These are phyloP conservation scores for Deilephila porcellus DNA, from an alignment of 2,888 invertebrate species.

Conservation along the genomic window DNA sequence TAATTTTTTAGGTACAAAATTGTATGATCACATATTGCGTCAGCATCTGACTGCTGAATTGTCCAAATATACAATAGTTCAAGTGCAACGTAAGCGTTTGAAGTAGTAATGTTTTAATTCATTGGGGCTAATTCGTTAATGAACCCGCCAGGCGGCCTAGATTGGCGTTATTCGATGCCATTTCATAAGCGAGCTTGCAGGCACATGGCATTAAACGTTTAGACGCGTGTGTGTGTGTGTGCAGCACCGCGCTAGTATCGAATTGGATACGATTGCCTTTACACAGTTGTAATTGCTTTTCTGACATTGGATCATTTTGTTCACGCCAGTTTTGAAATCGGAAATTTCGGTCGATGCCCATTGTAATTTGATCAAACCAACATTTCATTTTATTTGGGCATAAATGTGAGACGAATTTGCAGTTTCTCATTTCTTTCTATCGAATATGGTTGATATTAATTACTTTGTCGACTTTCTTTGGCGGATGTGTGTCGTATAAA, in stretches of 20 bases:
- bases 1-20: too few relatives aligned
- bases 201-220: constrained; percentile 20
- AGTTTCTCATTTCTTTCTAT: constrained; percentile 5
- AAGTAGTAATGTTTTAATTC: constrained; percentile 13
- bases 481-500: constrained; percentile 2
- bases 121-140: constrained; percentile 17
- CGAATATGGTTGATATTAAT: not conserved
- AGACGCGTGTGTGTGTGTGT: constrained; percentile 24
- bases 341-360: constrained; percentile 28
- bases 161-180: constrained; percentile 28
- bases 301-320: constrained; percentile 35
- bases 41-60: not conserved
- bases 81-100: not conserved
- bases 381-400: constrained; percentile 12
- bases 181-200: constrained; percentile 28
- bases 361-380: constrained; percentile 17
- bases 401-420: constrained; percentile 9
- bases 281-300: constrained; percentile 31
- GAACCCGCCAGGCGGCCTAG: constrained; percentile 20
- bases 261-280: constrained; percentile 32
- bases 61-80: not conserved
- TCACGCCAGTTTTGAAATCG: constrained; percentile 34
- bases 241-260: constrained; percentile 24
- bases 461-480: constrained; percentile 13
- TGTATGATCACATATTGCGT: not conserved